Conservation (phyloP, 2,888 invertebrate genomes). For the Drosophila borborema region DNA sequence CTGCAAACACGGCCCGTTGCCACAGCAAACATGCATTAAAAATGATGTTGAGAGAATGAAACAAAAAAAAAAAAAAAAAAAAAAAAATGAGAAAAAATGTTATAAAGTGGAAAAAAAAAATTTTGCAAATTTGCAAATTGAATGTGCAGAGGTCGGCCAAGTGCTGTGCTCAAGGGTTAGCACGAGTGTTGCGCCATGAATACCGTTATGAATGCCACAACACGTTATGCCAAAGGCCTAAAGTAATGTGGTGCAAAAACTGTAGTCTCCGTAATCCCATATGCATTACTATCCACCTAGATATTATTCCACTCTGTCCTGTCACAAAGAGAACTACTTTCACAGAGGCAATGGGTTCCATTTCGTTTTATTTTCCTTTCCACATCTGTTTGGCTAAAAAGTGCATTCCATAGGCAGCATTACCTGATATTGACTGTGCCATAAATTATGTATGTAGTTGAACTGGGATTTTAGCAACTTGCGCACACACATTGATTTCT, state of each 20-base stretch:
- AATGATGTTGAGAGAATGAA: slow-evolving; percentile 48
- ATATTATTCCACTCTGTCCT: background rate
- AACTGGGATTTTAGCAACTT: no score
- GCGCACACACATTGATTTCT: background rate
- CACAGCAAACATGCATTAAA: slow-evolving; percentile 70
- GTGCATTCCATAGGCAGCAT: background rate
- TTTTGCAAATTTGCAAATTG: slow-evolving; percentile 60
- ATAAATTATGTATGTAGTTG: background rate
- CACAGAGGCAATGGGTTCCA: background rate
- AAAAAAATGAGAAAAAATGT: background rate
- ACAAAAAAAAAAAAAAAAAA: slow-evolving; percentile 27
- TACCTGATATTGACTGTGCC: background rate
- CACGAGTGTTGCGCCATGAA: slow-evolving; percentile 26
- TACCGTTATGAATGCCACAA: slow-evolving; percentile 22
- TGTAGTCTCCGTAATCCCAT: background rate
- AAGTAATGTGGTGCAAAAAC: background rate
- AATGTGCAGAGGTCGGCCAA: slow-evolving; percentile 28
- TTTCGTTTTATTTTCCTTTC: background rate
- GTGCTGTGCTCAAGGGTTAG: slow-evolving; percentile 13
- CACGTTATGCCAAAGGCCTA: slow-evolving; percentile 12
- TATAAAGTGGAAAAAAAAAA: slow-evolving; percentile 31
- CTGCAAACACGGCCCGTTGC: slow-evolving; percentile 55
- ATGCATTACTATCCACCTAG: slow-evolving; percentile 3
- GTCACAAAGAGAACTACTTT: no score
- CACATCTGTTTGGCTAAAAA: background rate